These are phyloP conservation scores for Siphonodentalium dalli DNA, from an alignment of 2,888 invertebrate genomes.

Conservation along the genomic window DNA sequence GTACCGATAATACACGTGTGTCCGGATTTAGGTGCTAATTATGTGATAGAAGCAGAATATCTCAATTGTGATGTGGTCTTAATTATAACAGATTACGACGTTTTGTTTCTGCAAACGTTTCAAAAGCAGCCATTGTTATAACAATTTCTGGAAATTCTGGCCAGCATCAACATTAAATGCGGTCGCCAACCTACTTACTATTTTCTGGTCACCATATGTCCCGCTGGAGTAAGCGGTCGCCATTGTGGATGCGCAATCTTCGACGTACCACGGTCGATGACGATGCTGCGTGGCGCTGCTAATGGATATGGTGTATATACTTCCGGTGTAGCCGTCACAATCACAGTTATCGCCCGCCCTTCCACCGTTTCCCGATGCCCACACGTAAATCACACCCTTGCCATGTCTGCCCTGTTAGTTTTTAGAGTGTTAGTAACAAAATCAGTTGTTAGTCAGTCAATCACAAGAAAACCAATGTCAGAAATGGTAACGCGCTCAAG, in stretches of 20 bases:
- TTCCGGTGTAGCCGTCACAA: conserved; percentile 87
- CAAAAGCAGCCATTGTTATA: too few species aligned
- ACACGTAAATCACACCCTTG: conserved; percentile 85
- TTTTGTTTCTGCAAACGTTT: too few species aligned
- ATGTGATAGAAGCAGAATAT: neutral
- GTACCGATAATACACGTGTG: too few species aligned
- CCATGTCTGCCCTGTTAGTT: conserved; percentile 73
- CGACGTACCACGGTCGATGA: conserved; percentile 87
- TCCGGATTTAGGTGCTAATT: too few species aligned
- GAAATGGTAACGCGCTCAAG: too few species aligned
- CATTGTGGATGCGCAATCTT: conserved; percentile 85
- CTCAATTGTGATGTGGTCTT: too few species aligned
- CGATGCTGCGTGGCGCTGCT: conserved; percentile 81
- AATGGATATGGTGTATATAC: conserved; percentile 86
- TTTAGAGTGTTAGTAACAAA: neutral
- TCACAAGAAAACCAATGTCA: too few species aligned
- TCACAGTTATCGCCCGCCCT: conserved; percentile 84
- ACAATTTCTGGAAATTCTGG: too few species aligned
- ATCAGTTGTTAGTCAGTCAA: too few species aligned
- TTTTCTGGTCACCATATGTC: conserved; percentile 83
- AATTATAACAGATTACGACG: too few species aligned
- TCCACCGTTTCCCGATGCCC: conserved; percentile 94
- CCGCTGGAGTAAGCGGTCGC: conserved; percentile 91
- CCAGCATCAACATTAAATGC: too few species aligned
- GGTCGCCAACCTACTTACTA: conserved; percentile 71